Evolutionary conservation across 2,888 invertebrate species (phyloP).

Genomic region (Cyclophora albipunctata): DNA sequence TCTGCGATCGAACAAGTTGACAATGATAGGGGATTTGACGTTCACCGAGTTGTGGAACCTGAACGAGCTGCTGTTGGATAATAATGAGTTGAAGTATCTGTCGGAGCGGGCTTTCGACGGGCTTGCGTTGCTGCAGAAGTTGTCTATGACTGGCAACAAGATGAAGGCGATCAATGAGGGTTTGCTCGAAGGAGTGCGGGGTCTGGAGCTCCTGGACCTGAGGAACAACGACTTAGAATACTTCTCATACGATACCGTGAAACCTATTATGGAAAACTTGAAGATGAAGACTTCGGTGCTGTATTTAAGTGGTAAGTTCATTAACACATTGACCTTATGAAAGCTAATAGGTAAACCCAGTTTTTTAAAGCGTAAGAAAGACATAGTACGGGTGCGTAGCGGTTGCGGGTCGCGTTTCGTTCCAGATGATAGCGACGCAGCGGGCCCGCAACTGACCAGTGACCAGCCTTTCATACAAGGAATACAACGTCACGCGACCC

Average conservation of each 20-base stretch:
- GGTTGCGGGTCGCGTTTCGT: no score
- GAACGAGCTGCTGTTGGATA: constrained; percentile 81
- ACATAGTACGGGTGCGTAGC: no score
- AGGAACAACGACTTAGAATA: constrained; percentile 85
- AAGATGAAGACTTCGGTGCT: constrained; percentile 70
- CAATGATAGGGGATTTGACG: constrained; percentile 85
- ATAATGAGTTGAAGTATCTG: constrained; percentile 82
- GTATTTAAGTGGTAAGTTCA: constrained; percentile 60
- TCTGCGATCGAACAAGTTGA: constrained; percentile 83
- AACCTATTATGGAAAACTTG: constrained; percentile 84
- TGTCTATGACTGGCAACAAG: constrained; percentile 85
- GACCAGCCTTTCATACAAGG: no score
- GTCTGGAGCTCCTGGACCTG: constrained; percentile 84
- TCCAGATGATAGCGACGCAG: no score
- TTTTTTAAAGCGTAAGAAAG: no score
- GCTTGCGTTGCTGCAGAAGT: constrained; percentile 80
- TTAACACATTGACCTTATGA: constrained; percentile 3
- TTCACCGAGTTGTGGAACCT: constrained; percentile 87
- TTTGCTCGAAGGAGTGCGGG: constrained; percentile 83
- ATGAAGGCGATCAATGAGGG: constrained; percentile 82
- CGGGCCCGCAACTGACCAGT: no score
- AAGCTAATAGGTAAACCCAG: no score
- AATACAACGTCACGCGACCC: no score
- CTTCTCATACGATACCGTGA: constrained; percentile 83
- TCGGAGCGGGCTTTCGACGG: constrained; percentile 87